phyloP scores from a whole-genome alignment of 2,113 vertebrate genomes.

The Asarcornis scutulata region DNA sequence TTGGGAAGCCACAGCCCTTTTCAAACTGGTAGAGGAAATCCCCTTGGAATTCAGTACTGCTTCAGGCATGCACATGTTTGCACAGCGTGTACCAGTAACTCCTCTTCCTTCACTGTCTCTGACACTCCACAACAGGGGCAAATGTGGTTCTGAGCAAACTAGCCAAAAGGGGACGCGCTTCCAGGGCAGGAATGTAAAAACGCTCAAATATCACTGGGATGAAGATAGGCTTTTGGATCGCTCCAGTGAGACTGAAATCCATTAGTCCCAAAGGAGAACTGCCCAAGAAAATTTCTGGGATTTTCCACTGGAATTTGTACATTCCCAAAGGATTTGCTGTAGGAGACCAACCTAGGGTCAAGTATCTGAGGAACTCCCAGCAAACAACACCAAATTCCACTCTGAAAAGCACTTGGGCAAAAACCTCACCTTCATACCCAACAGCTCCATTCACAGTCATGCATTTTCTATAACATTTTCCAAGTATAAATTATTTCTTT shows the following conservation, averaged over 20 bases:
- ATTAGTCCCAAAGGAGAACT: neutral
- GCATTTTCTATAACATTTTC: neutral
- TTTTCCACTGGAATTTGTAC: slow-evolving; percentile 47
- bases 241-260: neutral
- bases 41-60: neutral
- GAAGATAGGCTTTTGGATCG: neutral
- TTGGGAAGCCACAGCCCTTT: neutral
- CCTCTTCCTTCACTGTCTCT: neutral
- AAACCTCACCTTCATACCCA: neutral
- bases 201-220: neutral
- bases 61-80: neutral
- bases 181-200: neutral
- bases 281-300: neutral
- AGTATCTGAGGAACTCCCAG: neutral
- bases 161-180: neutral
- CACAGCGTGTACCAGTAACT: neutral
- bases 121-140: neutral
- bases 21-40: neutral
- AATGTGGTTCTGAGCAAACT: neutral
- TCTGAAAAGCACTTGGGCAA: neutral
- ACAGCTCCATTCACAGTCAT: neutral
- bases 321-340: slow-evolving; percentile 24
- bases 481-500: neutral
- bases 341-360: neutral
- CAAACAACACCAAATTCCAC: neutral